Evolutionary conservation across 2,113 vertebrate genomes (phyloP).

Genomic region (Otolemur garnettii): DNA sequence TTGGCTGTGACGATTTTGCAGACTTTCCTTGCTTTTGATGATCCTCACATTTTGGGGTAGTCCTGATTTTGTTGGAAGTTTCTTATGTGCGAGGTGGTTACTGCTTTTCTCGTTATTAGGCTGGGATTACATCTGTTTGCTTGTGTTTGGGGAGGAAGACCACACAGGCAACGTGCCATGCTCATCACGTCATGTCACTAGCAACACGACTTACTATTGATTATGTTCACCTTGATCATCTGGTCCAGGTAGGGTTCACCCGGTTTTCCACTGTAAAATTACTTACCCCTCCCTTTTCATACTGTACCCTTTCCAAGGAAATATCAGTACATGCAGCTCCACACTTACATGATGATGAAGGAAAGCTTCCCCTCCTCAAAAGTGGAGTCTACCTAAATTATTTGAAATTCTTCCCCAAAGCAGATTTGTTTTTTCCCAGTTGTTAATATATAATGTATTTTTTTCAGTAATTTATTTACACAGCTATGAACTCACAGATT

Average conservation of each 20-base stretch:
- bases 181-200: not conserved
- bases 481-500: not conserved
- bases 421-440: not conserved
- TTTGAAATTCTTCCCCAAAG: not conserved
- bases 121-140: not conserved
- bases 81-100: not conserved
- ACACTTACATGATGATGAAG: not conserved
- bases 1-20: not conserved
- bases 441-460: not conserved
- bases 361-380: not conserved
- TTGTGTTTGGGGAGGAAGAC: not conserved
- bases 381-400: not conserved
- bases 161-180: not conserved
- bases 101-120: not conserved
- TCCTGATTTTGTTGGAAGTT: not conserved
- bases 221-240: not conserved
- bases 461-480: not conserved
- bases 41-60: not conserved
- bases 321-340: not conserved
- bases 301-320: not conserved
- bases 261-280: too few species aligned
- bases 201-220: not conserved
- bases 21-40: not conserved
- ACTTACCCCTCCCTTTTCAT: not conserved
- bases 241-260: not conserved